Evolutionary conservation across 53 echinoderm and acorn worm genomes (phyloP).

Genomic region (Luidia sarsii): DNA sequence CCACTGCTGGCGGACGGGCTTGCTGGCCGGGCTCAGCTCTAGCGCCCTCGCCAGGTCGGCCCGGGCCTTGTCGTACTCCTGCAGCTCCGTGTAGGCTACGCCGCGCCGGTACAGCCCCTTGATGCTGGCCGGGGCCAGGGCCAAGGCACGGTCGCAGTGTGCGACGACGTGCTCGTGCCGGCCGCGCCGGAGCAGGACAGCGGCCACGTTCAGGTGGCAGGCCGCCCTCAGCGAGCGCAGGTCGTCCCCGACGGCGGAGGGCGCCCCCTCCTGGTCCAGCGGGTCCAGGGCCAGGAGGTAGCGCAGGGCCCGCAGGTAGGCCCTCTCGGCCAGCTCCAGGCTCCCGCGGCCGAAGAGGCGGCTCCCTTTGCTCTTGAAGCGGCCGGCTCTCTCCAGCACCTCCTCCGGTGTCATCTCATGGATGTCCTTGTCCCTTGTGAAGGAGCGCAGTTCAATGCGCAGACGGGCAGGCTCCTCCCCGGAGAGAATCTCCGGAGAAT

Average conservation of each 20-base stretch:
- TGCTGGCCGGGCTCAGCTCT: slow-evolving; percentile 67
- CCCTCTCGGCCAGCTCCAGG: slow-evolving; percentile 62
- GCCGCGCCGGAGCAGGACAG: slow-evolving; percentile 74
- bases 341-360: slow-evolving; percentile 74
- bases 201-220: slow-evolving; percentile 80
- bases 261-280: slow-evolving; percentile 20
- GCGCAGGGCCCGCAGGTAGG: slow-evolving; percentile 73
- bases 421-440: slow-evolving; percentile 72
- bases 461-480: not conserved
- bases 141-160: slow-evolving; percentile 71
- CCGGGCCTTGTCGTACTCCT: slow-evolving; percentile 82
- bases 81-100: slow-evolving; percentile 72
- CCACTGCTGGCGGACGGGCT: slow-evolving; percentile 60
- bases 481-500: not conserved
- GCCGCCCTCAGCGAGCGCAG: slow-evolving; percentile 56
- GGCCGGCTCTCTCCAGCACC: slow-evolving; percentile 51
- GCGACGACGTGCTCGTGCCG: slow-evolving; percentile 70
- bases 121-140: slow-evolving; percentile 46
- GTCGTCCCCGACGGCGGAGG: slow-evolving; percentile 28
- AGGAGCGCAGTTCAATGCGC: slow-evolving; percentile 44
- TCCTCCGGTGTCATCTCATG: slow-evolving; percentile 67
- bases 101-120: slow-evolving; percentile 89
- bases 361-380: slow-evolving; percentile 71
- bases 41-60: slow-evolving; percentile 68
- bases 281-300: slow-evolving; percentile 63